phyloP scores from a whole-genome alignment of 2,888 invertebrate species.

The Spisula solida region DNA sequence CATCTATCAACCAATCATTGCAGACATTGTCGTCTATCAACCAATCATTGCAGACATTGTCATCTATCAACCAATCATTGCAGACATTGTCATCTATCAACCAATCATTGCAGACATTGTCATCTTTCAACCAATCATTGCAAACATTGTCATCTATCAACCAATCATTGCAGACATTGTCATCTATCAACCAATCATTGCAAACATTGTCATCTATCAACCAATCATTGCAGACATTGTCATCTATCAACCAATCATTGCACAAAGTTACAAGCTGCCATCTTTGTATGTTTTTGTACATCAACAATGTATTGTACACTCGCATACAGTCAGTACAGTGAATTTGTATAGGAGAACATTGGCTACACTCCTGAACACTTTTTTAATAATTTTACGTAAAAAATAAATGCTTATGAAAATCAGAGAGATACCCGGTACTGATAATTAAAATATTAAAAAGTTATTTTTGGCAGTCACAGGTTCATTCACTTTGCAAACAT shows the following conservation, averaged over 20 bases:
- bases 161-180: too few species aligned
- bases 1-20: too few species aligned
- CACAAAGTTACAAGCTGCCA: conserved; percentile 32
- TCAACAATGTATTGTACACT: conserved; percentile 3
- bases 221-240: too few species aligned
- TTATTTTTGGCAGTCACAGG: background rate
- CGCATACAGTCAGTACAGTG: background rate
- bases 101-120: too few species aligned
- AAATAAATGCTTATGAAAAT: background rate
- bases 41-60: too few species aligned
- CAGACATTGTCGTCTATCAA: too few species aligned
- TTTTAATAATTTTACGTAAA: background rate
- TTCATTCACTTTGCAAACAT: background rate
- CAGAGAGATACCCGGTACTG: too few species aligned
- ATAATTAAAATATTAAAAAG: background rate
- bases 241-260: conserved; percentile 17
- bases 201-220: too few species aligned
- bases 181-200: too few species aligned
- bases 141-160: too few species aligned
- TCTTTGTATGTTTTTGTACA: background rate
- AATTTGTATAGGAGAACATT: background rate
- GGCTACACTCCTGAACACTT: conserved; percentile 5
- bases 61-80: too few species aligned
- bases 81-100: background rate
- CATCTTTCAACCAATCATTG: too few species aligned